Conservation (phyloP, 2,888 invertebrate species). For the Priocnemis perturbator region DNA sequence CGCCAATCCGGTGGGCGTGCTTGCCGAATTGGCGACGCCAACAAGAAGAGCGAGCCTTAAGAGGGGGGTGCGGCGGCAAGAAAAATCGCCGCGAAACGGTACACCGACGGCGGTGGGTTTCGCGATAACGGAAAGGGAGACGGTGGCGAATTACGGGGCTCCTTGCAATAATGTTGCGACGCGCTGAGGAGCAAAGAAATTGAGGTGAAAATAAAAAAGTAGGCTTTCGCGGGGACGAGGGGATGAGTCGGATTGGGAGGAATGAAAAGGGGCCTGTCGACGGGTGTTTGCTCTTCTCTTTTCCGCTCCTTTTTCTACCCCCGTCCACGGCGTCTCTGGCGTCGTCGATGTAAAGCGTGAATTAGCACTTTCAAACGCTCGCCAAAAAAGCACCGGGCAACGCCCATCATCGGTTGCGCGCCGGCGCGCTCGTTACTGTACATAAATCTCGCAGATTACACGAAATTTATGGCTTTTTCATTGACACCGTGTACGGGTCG, state of each 20-base stretch:
- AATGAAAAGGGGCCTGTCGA: too few relatives aligned
- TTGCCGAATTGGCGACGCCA: neutral
- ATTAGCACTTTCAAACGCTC: slow-evolving; percentile 2
- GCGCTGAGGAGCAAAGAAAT: slow-evolving; percentile 11
- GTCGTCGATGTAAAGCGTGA: neutral
- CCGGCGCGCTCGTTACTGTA: slow-evolving; percentile 18
- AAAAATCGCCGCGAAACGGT: neutral
- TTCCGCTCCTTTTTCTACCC: too few relatives aligned
- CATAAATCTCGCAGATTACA: slow-evolving; percentile 32
- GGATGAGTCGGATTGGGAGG: too few relatives aligned
- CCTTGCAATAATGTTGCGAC: slow-evolving; percentile 5
- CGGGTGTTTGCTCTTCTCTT: too few relatives aligned
- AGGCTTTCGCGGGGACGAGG: too few relatives aligned
- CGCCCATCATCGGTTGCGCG: neutral
- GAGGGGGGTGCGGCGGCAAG: neutral
- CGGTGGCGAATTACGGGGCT: too few relatives aligned
- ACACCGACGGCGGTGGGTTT: too few relatives aligned
- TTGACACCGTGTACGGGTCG: neutral
- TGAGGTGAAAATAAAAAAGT: too few relatives aligned
- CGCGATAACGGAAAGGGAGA: too few relatives aligned
- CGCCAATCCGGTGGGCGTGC: slow-evolving; percentile 27
- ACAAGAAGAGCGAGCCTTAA: neutral
- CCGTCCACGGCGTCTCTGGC: too few relatives aligned
- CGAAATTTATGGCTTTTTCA: slow-evolving; percentile 31
- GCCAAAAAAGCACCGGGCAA: neutral